Conservation (phyloP, 2,797 vertebrate species). For the Rhynchonycteris naso region DNA sequence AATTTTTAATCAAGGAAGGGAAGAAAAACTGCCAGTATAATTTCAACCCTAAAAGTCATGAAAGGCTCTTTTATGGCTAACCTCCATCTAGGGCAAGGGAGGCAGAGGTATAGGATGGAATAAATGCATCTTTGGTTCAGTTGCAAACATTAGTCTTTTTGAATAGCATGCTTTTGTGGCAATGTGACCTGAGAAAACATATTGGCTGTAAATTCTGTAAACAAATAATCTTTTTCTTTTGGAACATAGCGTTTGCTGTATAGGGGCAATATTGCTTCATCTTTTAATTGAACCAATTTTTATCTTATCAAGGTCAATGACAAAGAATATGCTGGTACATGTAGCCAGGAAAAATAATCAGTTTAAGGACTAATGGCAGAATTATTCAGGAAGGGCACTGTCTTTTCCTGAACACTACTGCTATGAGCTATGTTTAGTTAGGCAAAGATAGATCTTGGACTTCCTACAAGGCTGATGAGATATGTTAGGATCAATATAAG, state of each 20-base stretch:
- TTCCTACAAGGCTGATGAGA: neutral
- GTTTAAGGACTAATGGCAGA: neutral
- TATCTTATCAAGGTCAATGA: slow-evolving; percentile 48
- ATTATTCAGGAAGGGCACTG: neutral
- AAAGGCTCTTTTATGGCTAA: slow-evolving; percentile 66
- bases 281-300: slow-evolving; percentile 65
- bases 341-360: slow-evolving; percentile 32
- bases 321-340: neutral
- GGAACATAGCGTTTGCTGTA: slow-evolving; percentile 58
- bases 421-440: neutral
- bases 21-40: slow-evolving; percentile 71
- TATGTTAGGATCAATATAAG: neutral
- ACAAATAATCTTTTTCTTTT: slow-evolving; percentile 60
- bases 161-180: slow-evolving; percentile 37
- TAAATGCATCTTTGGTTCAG: slow-evolving; percentile 10
- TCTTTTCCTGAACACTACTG: neutral
- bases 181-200: slow-evolving; percentile 29
- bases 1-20: slow-evolving; percentile 74
- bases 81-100: slow-evolving; percentile 23
- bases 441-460: neutral
- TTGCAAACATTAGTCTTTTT: slow-evolving; percentile 12
- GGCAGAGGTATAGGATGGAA: neutral
- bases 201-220: neutral
- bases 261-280: slow-evolving; percentile 65
- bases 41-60: slow-evolving; percentile 69